Evolutionary conservation across 2,797 vertebrate species (phyloP).

Genomic region (Eutrigla gurnardus): DNA sequence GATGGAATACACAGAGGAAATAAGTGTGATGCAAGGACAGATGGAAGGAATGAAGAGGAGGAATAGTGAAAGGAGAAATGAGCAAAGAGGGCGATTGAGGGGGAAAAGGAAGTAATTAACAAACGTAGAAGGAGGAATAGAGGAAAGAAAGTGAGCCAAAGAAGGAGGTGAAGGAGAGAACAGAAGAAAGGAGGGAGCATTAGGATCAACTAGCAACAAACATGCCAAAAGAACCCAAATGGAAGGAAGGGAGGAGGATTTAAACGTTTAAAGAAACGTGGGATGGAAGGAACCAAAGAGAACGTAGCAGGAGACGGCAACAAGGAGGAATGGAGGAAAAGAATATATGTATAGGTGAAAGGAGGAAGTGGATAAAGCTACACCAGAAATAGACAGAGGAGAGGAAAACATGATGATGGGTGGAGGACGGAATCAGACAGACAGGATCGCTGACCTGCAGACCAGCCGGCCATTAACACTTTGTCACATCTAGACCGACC

Average conservation of each 20-base stretch:
- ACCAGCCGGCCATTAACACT: conserved; percentile 67
- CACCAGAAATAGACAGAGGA: background rate
- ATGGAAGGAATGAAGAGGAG: background rate
- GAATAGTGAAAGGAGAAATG: background rate
- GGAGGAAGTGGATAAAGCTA: background rate
- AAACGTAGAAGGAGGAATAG: background rate
- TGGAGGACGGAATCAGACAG: no score
- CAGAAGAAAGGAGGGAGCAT: background rate
- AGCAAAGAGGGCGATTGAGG: no score
- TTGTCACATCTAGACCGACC: conserved; percentile 71
- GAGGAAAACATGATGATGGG: no score
- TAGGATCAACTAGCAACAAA: background rate
- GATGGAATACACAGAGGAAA: background rate
- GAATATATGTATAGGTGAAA: background rate
- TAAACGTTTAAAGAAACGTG: background rate
- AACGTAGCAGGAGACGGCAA: background rate
- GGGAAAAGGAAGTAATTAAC: no score
- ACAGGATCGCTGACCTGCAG: conserved; percentile 59
- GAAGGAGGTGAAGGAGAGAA: background rate
- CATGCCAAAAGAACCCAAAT: background rate
- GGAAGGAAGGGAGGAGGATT: background rate
- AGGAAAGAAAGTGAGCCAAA: background rate
- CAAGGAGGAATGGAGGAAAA: background rate
- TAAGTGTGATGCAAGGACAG: background rate
- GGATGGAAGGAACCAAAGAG: background rate